Base-by-base conservation (phyloP, 1,140 invertebrate genomes). In the Pentalonia nigronervosa region DNA sequence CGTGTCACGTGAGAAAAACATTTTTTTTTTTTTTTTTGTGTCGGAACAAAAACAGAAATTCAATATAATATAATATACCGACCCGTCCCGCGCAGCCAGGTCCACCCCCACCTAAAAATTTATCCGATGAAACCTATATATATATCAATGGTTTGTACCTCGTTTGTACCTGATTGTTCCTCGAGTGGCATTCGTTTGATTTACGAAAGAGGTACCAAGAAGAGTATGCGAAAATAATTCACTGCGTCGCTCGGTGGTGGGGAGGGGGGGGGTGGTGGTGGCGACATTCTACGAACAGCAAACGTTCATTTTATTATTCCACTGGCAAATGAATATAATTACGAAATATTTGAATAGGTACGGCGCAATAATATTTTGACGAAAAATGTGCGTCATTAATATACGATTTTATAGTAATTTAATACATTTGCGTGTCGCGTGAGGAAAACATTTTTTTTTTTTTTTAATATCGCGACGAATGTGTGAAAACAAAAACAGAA, bases 331-430 rank as follows among this genome's bases (percentile, higher is more conserved):
- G n/a, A 41, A 41, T 41, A 41, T 41, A 2, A 41, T 41, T 41
- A 76, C 14, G n/a, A 76, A 76, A 76, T 76, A 76, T 76, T 76
- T 76, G 60, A 76, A 76, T 76, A n/a, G n/a, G n/a, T n/a, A 76
- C n/a, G n/a, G n/a, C n/a, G 60, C n/a, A 76, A 76, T 76, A 76
- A 76, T 76, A 76, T 76, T 76, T 6, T 7, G n/a, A 76, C 60
- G 30, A 76, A 76, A 76, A 76, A 76, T 76, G 60, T 76, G n/a
- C n/a, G 60, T 76, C 60, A 76, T 76, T 76, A 76, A 76, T n/a
- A 76, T 76, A n/a, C 30, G 17, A 76, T 41, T 41, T 41, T 41
- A 41, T 41, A 41, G 41, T 41, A 41, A 41, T 41, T 41, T 41
- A 41, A 34, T 76, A 76, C 60, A 76, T 76, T n/a, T n/a, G 60